Conservation (phyloP, 2,888 invertebrate genomes). For the Zygogramma bicolorata region DNA sequence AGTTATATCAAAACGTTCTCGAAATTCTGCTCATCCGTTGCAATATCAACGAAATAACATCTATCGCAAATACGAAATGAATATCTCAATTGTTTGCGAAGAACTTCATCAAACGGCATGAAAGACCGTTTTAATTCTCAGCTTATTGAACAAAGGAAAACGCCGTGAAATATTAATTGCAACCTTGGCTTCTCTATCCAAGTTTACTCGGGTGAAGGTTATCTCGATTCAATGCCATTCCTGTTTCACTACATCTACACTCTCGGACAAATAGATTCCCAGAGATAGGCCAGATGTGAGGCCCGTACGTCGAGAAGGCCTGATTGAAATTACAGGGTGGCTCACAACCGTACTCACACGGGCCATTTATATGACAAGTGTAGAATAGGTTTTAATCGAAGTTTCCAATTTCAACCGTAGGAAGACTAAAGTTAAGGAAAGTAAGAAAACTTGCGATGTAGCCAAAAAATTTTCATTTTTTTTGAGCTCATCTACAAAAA, state of each 20-base stretch:
- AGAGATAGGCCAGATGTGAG: slow-evolving; percentile 7
- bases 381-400: too few species aligned
- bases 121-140: slow-evolving; percentile 27
- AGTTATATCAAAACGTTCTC: too few species aligned
- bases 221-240: slow-evolving; percentile 38
- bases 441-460: too few species aligned
- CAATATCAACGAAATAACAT: too few species aligned
- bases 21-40: too few species aligned
- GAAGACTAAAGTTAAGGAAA: too few species aligned
- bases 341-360: neutral
- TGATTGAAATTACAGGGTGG: neutral
- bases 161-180: slow-evolving; percentile 53
- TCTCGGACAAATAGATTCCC: slow-evolving; percentile 8
- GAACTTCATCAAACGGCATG: neutral
- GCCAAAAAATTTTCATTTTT: too few species aligned
- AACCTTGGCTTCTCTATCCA: slow-evolving; percentile 52
- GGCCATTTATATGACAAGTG: too few species aligned
- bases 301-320: neutral
- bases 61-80: neutral
- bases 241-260: slow-evolving; percentile 9
- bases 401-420: too few species aligned
- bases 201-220: slow-evolving; percentile 54
- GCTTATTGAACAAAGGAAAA: slow-evolving; percentile 44
- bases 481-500: too few species aligned
- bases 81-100: neutral